A percentile compares a stretch with the other conserved stretches of the same genome.
Evolutionary conservation across 2,113 vertebrate genomes (phyloP).

Genomic region (Equus przewalskii): DNA sequence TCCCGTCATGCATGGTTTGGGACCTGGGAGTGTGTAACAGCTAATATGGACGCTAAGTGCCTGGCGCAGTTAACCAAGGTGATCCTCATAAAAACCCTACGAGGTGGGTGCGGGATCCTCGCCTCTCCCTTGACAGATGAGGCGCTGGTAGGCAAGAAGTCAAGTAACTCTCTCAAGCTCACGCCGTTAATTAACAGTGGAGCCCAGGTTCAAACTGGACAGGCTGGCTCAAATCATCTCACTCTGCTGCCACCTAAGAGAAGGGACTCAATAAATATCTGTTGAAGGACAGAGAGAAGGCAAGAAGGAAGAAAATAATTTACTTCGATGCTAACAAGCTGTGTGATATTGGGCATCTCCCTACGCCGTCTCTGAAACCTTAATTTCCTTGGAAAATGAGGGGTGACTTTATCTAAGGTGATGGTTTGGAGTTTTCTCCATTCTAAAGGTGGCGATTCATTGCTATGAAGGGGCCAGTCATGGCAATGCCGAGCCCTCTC

Average conservation of each 20-base stretch:
- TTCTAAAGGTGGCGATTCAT: too few species aligned
- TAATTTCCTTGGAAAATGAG: background rate
- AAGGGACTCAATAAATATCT: background rate
- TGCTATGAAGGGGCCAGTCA: background rate
- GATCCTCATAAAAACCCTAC: rapidly evolving
- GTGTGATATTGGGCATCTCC: background rate
- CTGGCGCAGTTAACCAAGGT: rapidly evolving
- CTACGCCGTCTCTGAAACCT: background rate
- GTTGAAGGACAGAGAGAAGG: background rate
- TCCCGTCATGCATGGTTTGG: too few species aligned
- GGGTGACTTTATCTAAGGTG: background rate
- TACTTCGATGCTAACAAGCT: background rate
- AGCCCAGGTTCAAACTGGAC: background rate
- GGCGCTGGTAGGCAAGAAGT: background rate
- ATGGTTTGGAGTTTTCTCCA: background rate
- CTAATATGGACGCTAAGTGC: rapidly evolving
- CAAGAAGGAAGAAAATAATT: background rate
- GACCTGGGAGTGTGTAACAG: rapidly evolving
- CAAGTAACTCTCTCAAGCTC: background rate
- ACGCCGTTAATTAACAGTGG: background rate
- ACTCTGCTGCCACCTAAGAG: background rate
- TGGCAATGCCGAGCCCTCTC: background rate
- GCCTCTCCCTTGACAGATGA: background rate
- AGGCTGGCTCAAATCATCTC: rapidly evolving
- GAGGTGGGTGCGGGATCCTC: background rate